A percentile compares a stretch with the other conserved stretches of the same genome.
These are phyloP conservation scores for Oenanthe melanoleuca DNA, from an alignment of 2,113 vertebrate genomes.

Conservation along the genomic window DNA sequence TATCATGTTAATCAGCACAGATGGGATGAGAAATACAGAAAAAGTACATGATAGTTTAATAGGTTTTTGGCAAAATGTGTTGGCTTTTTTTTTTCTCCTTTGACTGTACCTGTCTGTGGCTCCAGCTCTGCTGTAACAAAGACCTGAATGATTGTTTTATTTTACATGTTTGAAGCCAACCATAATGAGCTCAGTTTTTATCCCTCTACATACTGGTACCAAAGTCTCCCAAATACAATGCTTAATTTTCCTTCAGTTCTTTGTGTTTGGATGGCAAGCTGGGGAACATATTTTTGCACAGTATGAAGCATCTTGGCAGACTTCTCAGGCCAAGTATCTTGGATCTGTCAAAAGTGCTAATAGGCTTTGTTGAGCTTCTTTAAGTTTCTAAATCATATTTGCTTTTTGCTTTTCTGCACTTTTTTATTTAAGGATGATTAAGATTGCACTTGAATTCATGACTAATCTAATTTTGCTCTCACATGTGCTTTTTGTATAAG, in stretches of 20 bases:
- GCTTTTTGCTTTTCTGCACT: constrained; percentile 76
- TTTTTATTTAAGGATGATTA: constrained; percentile 66
- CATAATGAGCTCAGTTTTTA: constrained; percentile 48
- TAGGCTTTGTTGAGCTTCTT: constrained; percentile 82
- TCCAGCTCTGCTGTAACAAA: constrained; percentile 27
- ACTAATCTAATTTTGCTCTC: constrained; percentile 64
- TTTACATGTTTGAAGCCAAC: constrained; percentile 27
- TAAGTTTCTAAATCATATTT: constrained; percentile 81
- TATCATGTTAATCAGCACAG: constrained; percentile 85
- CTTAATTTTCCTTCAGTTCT: constrained; percentile 75
- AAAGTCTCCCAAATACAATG: constrained; percentile 66
- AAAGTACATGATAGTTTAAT: constrained; percentile 82
- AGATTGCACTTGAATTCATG: constrained; percentile 64
- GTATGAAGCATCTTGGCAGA: constrained; percentile 84
- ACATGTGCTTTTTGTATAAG: constrained; percentile 42
- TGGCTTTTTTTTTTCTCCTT: constrained; percentile 35
- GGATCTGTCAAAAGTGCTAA: constrained; percentile 86
- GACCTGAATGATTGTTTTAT: background rate
- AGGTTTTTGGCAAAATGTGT: constrained; percentile 79
- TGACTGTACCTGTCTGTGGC: constrained; percentile 72
- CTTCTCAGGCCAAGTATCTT: constrained; percentile 83
- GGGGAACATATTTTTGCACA: constrained; percentile 85
- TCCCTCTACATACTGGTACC: constrained; percentile 41
- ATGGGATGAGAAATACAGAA: constrained; percentile 83
- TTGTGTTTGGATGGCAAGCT: constrained; percentile 84